Percentiles rank a stretch among this genome's conserved stretches.
phyloP scores from a whole-genome alignment of 2,113 vertebrate species.

The Catharus bicknelli region DNA sequence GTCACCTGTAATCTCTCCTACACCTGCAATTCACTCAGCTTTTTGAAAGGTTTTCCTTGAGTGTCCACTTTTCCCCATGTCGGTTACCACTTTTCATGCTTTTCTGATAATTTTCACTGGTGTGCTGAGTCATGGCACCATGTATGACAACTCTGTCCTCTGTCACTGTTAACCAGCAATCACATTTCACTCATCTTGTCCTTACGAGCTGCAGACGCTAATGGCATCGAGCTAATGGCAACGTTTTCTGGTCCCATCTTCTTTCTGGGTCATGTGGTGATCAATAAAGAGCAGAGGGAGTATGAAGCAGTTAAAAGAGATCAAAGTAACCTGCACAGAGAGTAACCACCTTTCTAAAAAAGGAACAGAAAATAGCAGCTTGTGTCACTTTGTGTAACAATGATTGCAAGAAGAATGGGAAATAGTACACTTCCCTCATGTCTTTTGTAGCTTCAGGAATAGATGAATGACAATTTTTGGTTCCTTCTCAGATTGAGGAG shows the following conservation, averaged over 20 bases:
- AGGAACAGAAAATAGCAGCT: constrained; percentile 25
- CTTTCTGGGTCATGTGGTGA: not conserved
- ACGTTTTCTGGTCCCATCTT: not conserved
- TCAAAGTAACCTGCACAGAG: not conserved
- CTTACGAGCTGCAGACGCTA: not conserved
- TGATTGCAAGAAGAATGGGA: constrained; percentile 22
- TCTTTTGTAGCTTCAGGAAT: constrained; percentile 14
- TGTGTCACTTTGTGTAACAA: not conserved
- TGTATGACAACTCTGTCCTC: not conserved
- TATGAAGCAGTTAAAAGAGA: not conserved
- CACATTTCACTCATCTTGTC: not conserved
- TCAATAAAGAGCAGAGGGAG: not conserved
- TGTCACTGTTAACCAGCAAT: not conserved
- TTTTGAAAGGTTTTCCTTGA: not conserved
- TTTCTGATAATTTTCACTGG: not conserved
- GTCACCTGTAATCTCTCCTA: too few species aligned
- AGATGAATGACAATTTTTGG: constrained; percentile 35
- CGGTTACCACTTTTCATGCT: not conserved
- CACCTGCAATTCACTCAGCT: not conserved
- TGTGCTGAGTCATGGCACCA: not conserved
- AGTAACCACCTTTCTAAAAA: not conserved
- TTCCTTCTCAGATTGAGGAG: constrained; percentile 41
- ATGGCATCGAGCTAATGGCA: not conserved
- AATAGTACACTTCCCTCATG: constrained; percentile 22
- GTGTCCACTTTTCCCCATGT: not conserved